These are phyloP conservation scores for Anas platyrhynchos DNA, from an alignment of 2,113 vertebrate genomes.

Conservation along the genomic window DNA sequence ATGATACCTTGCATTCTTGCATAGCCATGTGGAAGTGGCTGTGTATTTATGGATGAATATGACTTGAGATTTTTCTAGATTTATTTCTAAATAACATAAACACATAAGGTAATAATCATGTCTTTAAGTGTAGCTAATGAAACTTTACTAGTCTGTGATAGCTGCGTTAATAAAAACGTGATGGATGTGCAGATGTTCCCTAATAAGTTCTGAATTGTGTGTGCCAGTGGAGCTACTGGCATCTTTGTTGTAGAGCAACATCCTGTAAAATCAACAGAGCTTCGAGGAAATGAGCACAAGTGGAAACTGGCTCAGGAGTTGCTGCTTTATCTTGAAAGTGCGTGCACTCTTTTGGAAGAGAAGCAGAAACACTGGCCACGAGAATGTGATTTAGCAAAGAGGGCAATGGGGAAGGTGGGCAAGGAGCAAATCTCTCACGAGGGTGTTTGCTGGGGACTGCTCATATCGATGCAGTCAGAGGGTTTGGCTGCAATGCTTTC, in stretches of 20 bases:
- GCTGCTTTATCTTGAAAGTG: background rate
- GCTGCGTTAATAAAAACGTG: slow-evolving; percentile 44
- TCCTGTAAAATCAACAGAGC: background rate
- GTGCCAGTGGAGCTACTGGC: background rate
- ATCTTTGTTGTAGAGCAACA: background rate
- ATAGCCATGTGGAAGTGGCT: background rate
- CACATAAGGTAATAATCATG: background rate
- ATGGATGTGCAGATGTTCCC: slow-evolving; percentile 41
- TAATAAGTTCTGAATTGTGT: background rate
- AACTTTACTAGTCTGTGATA: slow-evolving; percentile 48
- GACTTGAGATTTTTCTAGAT: background rate
- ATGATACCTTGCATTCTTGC: accelerated
- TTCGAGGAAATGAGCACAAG: background rate
- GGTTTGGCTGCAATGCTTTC: background rate
- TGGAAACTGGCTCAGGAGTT: background rate
- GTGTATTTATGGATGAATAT: background rate
- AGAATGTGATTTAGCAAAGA: background rate
- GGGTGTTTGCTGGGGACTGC: background rate
- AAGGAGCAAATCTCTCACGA: background rate
- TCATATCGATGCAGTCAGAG: accelerated
- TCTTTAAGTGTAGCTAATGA: slow-evolving; percentile 51
- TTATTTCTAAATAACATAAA: slow-evolving; percentile 30
- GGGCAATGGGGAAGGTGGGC: background rate
- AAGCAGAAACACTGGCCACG: accelerated
- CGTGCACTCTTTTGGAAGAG: background rate